Conservation (phyloP, 2,797 vertebrate species). For the Cyclopterus lumpus region DNA sequence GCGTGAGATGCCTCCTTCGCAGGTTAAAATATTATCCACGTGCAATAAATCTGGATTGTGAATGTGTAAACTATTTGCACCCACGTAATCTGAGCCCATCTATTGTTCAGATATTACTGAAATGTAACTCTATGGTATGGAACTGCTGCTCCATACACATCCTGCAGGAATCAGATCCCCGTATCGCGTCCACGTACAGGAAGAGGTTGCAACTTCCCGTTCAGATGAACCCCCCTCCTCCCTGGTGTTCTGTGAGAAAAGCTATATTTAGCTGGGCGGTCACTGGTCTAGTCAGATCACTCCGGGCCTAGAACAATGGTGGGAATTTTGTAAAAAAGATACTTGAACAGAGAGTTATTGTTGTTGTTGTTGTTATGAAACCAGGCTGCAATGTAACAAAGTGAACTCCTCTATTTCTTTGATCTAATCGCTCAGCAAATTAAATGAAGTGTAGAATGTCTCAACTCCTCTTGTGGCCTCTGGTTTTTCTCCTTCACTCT, state of each 20-base stretch:
- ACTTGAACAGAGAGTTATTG: background rate
- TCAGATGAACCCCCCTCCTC: background rate
- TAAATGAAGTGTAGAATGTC: no score
- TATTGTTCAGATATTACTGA: slow-evolving; percentile 5
- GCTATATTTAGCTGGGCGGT: slow-evolving; percentile 45
- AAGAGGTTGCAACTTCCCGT: slow-evolving; percentile 4
- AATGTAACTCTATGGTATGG: background rate
- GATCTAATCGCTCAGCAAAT: no score
- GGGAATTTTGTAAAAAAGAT: slow-evolving; percentile 29
- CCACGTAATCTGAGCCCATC: background rate
- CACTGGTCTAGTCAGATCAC: slow-evolving; percentile 8
- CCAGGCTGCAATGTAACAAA: no score
- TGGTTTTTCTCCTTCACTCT: no score
- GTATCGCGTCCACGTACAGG: background rate
- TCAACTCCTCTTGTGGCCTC: no score
- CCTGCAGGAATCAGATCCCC: background rate
- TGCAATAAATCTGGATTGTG: background rate
- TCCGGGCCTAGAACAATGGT: slow-evolving; percentile 24
- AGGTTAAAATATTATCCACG: background rate
- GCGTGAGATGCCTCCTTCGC: background rate
- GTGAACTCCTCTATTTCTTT: no score
- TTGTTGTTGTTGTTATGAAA: background rate
- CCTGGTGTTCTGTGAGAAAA: slow-evolving; percentile 45
- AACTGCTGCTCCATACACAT: background rate
- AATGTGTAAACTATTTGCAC: background rate